A percentile compares a stretch with the other conserved stretches of the same genome.
Conservation (phyloP, 2,888 invertebrate genomes). For the Dusona sp. region DNA sequence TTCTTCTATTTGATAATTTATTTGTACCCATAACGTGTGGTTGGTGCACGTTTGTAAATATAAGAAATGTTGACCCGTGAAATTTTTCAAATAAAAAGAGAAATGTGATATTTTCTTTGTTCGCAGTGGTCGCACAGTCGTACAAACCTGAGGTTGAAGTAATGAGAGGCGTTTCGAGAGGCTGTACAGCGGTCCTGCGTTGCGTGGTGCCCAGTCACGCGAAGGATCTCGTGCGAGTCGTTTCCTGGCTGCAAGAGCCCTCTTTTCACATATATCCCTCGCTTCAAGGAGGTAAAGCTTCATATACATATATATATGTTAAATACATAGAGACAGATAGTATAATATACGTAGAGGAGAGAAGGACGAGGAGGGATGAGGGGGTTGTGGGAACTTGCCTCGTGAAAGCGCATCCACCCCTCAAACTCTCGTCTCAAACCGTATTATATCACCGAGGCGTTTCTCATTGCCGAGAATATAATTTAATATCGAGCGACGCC, state of each 20-base stretch:
- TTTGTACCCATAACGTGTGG: no score
- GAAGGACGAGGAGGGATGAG: slow-evolving; percentile 39
- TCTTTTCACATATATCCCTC: slow-evolving; percentile 91
- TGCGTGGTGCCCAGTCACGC: slow-evolving; percentile 91
- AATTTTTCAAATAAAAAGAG: not conserved
- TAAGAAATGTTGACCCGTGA: not conserved
- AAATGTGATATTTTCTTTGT: slow-evolving; percentile 15
- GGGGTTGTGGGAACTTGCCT: slow-evolving; percentile 18
- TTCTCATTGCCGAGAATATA: slow-evolving; percentile 61
- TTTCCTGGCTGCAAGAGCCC: slow-evolving; percentile 91
- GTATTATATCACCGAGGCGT: slow-evolving; percentile 58
- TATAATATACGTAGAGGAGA: slow-evolving; percentile 37
- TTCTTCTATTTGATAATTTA: not conserved
- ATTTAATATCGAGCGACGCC: slow-evolving; percentile 60
- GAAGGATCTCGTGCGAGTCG: slow-evolving; percentile 90
- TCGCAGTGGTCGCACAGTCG: slow-evolving; percentile 90
- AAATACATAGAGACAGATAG: not conserved
- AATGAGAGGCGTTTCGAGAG: slow-evolving; percentile 88
- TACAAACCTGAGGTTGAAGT: slow-evolving; percentile 91
- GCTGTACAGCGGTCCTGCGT: slow-evolving; percentile 90
- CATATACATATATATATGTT: slow-evolving; percentile 15
- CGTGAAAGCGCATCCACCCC: slow-evolving; percentile 52
- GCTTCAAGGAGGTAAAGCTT: slow-evolving; percentile 89
- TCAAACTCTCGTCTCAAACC: slow-evolving; percentile 42
- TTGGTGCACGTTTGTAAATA: not conserved